Conservation (phyloP, 2,797 vertebrate species). For the Rhinophrynus dorsalis region DNA sequence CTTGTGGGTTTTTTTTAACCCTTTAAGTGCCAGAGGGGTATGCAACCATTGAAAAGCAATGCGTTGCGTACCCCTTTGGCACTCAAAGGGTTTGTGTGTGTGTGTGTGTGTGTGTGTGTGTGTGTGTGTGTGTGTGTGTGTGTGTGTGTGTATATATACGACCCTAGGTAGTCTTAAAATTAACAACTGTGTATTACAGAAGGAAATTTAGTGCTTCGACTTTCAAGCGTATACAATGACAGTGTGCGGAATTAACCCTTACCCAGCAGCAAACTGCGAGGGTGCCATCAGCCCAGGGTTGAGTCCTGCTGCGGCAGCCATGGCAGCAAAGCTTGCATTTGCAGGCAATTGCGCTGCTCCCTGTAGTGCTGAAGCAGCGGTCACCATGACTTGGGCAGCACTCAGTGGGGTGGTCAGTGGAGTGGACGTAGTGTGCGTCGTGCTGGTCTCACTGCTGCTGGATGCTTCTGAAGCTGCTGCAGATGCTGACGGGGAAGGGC, state of each 20-base stretch:
- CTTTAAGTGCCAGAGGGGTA: too few species aligned
- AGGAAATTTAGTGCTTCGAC: too few species aligned
- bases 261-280: slow-evolving; percentile 93
- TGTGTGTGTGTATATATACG: too few species aligned
- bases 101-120: too few species aligned
- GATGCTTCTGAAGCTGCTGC: slow-evolving; percentile 72
- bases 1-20: too few species aligned
- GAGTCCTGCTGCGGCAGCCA: slow-evolving; percentile 94
- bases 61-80: too few species aligned
- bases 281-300: slow-evolving; percentile 93
- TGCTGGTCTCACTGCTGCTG: slow-evolving; percentile 74
- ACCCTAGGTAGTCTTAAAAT: too few species aligned
- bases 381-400: slow-evolving; percentile 91
- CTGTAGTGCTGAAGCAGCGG: slow-evolving; percentile 85
- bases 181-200: too few species aligned
- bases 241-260: slow-evolving; percentile 63
- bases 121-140: too few species aligned
- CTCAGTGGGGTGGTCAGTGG: slow-evolving; percentile 80
- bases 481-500: slow-evolving; percentile 78
- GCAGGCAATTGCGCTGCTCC: slow-evolving; percentile 85
- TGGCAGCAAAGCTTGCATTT: slow-evolving; percentile 91
- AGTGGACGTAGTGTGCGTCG: slow-evolving; percentile 81
- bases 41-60: too few species aligned
- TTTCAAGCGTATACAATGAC: too few species aligned
- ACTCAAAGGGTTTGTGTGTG: too few species aligned